Conservation (phyloP, 2,113 vertebrate genomes). For the Oryzias curvinotus region DNA sequence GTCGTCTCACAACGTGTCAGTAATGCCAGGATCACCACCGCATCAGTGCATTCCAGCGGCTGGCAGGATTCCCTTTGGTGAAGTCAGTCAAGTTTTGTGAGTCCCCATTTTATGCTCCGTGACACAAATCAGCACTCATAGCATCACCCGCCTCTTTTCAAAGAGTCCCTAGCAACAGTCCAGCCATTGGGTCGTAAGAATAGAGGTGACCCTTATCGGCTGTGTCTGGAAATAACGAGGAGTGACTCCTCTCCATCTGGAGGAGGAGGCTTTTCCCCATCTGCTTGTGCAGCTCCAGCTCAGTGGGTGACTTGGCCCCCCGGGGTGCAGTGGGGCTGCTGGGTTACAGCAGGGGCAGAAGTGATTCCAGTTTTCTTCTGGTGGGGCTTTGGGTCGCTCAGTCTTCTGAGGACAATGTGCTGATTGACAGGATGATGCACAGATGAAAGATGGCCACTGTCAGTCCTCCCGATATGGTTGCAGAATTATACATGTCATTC, state of each 20-base stretch:
- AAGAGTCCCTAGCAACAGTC: constrained; percentile 14
- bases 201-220: constrained; percentile 49
- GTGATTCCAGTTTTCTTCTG: constrained; percentile 2
- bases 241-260: constrained; percentile 38
- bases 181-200: constrained; percentile 32
- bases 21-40: constrained; percentile 25
- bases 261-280: constrained; percentile 50
- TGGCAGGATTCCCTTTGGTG: constrained; percentile 41
- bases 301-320: constrained; percentile 42
- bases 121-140: constrained; percentile 41
- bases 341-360: constrained; percentile 19
- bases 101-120: constrained; percentile 12
- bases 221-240: constrained; percentile 35
- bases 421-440: neutral
- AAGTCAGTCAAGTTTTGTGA: constrained; percentile 39
- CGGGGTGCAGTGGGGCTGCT: constrained; percentile 22
- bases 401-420: neutral
- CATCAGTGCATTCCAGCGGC: constrained; percentile 27
- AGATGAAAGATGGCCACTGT: too few relatives aligned
- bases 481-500: too few relatives aligned
- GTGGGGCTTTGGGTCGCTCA: constrained; percentile 4
- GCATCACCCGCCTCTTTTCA: constrained; percentile 25
- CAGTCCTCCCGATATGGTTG: too few relatives aligned
- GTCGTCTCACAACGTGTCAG: constrained; percentile 1
- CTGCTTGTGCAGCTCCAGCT: constrained; percentile 36